Evolutionary conservation across 2,888 invertebrate species (phyloP), one percentile per base, ranked within the genome.

Genomic region (Thereva unica): DNA sequence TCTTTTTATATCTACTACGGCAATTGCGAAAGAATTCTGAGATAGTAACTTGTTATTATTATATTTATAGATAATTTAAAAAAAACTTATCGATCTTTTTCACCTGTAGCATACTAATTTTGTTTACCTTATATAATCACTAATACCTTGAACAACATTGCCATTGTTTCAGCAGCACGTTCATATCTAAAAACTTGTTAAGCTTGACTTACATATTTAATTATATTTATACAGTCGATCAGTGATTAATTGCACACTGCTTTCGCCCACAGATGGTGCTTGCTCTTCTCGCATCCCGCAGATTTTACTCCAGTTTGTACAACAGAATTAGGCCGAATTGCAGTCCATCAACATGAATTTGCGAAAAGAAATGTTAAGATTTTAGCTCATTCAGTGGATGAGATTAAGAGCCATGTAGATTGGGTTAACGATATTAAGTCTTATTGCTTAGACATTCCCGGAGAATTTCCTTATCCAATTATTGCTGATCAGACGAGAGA

Each of bases 221-320:
- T 42, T 56, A 52, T 56, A 52, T 64, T 50, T n/a, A 45, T 10
- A 61, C 34, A 10, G 23, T 12, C 70, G 54, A 68, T 37, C 23
- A 41, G 9, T n/a, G n/a, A 34, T 9, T 5, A 45, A 44, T 45
- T 44, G 34, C 3, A 35, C 34, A 45, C 35, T 44, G 23, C 1
- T 34, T 55, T 23, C 41, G 45, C 61, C 77, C 79, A 9, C 75
- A 91, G 92, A 53, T 92, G 96, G 96, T 89, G 91, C 67, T 87
- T 93, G 75, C 80, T 94, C 35, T 94, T 94, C 78, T 93, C 93
- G 0, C 94, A 94, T 78, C 94, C 94, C 0, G 88, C 91, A 6
- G 94, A 94, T 79, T 95, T 89, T 78, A 95, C 94, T 0, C 94
- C 94, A 0, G 93, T 94, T 0, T 95, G 94, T 76, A 95, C 94